phyloP scores from a whole-genome alignment of 1,140 invertebrate genomes.

The Dendroctonus ponderosae region DNA sequence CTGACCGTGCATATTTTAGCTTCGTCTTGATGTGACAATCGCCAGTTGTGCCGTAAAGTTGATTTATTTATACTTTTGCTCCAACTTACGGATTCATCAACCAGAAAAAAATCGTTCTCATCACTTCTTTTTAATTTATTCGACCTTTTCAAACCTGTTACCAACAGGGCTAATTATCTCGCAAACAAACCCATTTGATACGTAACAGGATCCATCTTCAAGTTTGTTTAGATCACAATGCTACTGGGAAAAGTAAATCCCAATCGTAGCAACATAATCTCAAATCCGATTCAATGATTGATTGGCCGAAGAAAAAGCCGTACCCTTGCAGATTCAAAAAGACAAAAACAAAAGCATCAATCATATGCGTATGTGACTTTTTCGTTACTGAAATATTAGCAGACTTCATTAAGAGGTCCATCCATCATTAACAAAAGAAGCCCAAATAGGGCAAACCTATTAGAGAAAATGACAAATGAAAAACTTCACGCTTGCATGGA shows the following conservation, averaged over 20 bases:
- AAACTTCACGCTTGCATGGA: slow-evolving; percentile 24
- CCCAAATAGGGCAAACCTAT: slow-evolving; percentile 14
- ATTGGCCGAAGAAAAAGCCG: slow-evolving; percentile 3
- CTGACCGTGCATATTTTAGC: slow-evolving; percentile 25
- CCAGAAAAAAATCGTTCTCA: too few species aligned
- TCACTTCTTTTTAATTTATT: too few species aligned
- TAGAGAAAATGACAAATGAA: slow-evolving; percentile 32
- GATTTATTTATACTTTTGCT: too few species aligned
- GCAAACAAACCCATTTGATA: too few species aligned
- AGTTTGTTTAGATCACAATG: too few species aligned
- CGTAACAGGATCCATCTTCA: too few species aligned
- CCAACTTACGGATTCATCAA: too few species aligned
- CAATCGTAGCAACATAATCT: too few species aligned
- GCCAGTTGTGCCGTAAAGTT: too few species aligned
- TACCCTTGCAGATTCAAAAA: slow-evolving; percentile 7
- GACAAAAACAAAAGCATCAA: slow-evolving; percentile 32
- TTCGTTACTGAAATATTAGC: slow-evolving; percentile 16
- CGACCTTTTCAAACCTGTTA: too few species aligned
- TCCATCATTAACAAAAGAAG: slow-evolving; percentile 28
- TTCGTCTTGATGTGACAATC: not conserved
- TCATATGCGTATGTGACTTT: slow-evolving; percentile 19
- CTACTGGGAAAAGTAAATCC: too few species aligned
- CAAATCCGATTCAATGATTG: not conserved
- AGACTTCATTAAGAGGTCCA: slow-evolving; percentile 24
- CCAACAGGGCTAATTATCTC: too few species aligned